These are phyloP conservation scores for Orycteropus afer DNA, from an alignment of 2,113 vertebrate genomes.

Conservation along the genomic window DNA sequence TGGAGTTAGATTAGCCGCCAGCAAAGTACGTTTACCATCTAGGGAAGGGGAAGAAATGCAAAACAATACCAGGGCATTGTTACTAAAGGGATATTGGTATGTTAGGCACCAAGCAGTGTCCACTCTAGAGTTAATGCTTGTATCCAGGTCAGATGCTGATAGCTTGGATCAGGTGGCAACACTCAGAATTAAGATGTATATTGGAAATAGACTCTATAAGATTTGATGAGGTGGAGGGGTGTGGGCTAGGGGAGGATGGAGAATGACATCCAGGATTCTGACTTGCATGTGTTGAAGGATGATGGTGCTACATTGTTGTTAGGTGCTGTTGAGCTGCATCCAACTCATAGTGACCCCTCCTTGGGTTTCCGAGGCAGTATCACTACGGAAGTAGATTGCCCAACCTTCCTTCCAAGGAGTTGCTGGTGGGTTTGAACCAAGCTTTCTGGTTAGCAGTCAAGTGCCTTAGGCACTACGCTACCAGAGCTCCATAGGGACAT, in stretches of 20 bases:
- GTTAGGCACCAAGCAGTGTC: no score
- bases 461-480: no score
- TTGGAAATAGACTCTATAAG: neutral
- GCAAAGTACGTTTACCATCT: neutral
- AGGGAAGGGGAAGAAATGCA: neutral
- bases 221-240: neutral
- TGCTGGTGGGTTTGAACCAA: no score
- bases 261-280: neutral
- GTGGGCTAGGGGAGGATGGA: neutral
- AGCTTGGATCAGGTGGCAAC: fast-evolving
- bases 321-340: no score
- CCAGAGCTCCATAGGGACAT: fast-evolving
- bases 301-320: fast-evolving
- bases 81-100: fast-evolving
- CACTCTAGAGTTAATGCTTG: fast-evolving
- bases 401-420: no score
- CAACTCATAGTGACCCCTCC: no score
- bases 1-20: no score
- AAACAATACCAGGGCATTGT: fast-evolving
- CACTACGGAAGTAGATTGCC: no score
- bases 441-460: no score
- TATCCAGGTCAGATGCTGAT: no score
- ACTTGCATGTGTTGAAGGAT: neutral
- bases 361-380: no score
- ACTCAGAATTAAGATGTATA: neutral